Evolutionary conservation across 64 coral and sea anemone species (phyloP).

Genomic region (Trachythela sp.): DNA sequence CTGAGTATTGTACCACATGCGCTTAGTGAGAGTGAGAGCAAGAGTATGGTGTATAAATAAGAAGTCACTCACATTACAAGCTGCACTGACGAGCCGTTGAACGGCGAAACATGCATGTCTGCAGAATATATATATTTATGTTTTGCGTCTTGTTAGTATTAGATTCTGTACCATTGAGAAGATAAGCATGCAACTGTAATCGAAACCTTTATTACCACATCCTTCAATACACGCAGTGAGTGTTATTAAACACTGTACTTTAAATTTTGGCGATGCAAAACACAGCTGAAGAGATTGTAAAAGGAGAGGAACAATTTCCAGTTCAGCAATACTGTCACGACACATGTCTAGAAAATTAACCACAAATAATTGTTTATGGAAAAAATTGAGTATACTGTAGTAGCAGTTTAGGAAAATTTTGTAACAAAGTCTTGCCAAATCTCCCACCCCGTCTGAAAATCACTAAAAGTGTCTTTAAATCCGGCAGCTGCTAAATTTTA

Average conservation of each 20-base stretch:
- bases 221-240: not conserved
- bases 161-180: not conserved
- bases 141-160: not conserved
- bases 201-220: not conserved
- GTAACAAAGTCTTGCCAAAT: too few species aligned
- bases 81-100: too few species aligned
- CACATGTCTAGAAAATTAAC: not conserved
- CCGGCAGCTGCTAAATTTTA: too few species aligned
- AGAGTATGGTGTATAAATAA: too few species aligned
- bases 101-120: too few species aligned
- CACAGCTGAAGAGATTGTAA: not conserved
- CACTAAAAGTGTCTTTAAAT: too few species aligned
- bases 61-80: too few species aligned
- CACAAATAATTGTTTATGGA: not conserved
- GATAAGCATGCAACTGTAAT: not conserved
- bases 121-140: not conserved
- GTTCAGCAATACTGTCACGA: not conserved
- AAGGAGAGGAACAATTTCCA: slow-evolving; percentile 6
- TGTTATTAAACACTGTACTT: not conserved
- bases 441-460: too few species aligned
- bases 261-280: not conserved
- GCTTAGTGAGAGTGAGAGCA: too few species aligned
- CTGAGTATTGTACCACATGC: too few species aligned
- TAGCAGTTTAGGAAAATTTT: too few species aligned
- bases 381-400: not conserved